Evolutionary conservation across 2,888 invertebrate species (phyloP), one percentile per base, ranked within the genome.

Genomic region (Thereva unica): DNA sequence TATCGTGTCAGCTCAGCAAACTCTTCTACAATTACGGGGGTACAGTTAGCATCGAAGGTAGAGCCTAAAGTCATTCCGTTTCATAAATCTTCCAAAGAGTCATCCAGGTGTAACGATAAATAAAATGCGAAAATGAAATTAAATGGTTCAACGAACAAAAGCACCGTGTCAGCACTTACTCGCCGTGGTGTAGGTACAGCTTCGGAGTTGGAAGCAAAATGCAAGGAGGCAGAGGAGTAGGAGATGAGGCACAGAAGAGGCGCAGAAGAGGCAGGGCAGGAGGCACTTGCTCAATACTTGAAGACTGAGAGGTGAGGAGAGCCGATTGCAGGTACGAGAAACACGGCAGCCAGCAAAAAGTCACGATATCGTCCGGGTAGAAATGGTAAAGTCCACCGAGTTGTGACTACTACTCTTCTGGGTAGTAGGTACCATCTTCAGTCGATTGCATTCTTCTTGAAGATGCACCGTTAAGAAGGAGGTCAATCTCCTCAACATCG

Each of bases 401-500:
- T n/a, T 38, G 35, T 23, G 23, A 23, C 23, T 23, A 23, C 23
- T 23, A 1, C 23, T 23, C 23, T 23, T 23, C 23, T 23, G 23
- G 23, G 23, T 23, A 23, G 23, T 23, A 23, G 23, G 23, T 23
- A 23, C 23, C 23, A 23, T 23, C 23, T 23, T 23, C 23, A 23
- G 23, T 23, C 23, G 23, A 23, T 23, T 34, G 49, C 59, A 59
- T 59, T 59, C 37, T 47, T 47, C 45, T 47, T 9, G 38, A 59
- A 35, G 59, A 59, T 59, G 47, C 59, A 59, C 59, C 59, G 59
- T 59, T 59, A 59, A 47, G 59, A 45, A 55, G 47, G 38, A 47
- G 59, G 59, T 59, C 59, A 59, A 59, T 59, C 59, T 59, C 59
- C 59, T 59, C 59, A 45, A 38, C 47, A 59, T 34, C 40, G 10